Conservation (phyloP, 2,113 vertebrate genomes). For the Aleadryas rufinucha region DNA sequence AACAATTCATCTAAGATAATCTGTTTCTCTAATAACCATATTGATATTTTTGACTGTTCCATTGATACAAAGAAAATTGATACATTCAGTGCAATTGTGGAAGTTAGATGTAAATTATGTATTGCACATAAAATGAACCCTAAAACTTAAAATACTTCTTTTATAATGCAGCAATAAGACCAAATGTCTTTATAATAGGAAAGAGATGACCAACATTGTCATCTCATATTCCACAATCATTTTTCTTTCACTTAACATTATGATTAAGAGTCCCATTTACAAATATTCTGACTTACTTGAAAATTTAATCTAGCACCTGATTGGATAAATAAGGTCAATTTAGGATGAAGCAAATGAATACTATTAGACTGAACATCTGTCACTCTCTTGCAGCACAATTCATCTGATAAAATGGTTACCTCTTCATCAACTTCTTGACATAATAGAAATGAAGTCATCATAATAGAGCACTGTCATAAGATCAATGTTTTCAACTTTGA, state of each 20-base stretch:
- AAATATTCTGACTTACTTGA: neutral
- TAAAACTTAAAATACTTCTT: constrained; percentile 39
- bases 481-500: constrained; percentile 59
- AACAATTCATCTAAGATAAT: constrained; percentile 1
- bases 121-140: constrained; percentile 49
- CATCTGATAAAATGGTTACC: constrained; percentile 23
- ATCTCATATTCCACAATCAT: neutral
- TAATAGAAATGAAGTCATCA: constrained; percentile 48
- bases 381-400: neutral
- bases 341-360: neutral
- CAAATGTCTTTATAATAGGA: constrained; percentile 49
- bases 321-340: constrained; percentile 29
- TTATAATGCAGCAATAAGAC: constrained; percentile 26
- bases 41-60: constrained; percentile 11
- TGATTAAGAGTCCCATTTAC: neutral
- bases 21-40: neutral
- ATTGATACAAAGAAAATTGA: neutral
- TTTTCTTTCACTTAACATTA: constrained; percentile 11
- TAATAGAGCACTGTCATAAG: constrained; percentile 42
- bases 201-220: constrained; percentile 21
- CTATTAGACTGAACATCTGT: neutral
- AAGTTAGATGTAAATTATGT: constrained; percentile 30
- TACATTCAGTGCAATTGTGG: neutral
- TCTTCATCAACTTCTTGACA: constrained; percentile 43
- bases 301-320: neutral